Base-by-base conservation (phyloP, 1,140 invertebrate species). In the Neuroterus valhalla region DNA sequence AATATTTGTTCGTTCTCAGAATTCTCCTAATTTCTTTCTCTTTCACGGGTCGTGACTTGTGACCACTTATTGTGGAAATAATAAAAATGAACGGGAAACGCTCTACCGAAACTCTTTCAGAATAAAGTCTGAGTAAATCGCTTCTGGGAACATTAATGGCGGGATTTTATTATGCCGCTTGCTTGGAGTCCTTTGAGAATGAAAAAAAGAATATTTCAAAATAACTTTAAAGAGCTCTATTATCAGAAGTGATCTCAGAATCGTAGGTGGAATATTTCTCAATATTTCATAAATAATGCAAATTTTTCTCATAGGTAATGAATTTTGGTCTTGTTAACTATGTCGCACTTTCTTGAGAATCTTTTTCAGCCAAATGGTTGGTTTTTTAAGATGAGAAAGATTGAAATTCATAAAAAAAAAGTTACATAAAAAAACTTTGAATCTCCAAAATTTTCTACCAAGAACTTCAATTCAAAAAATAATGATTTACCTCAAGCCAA, bases 31-130 rank as follows among this genome's bases (percentile, higher is more conserved):
- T 38, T n/a, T n/a, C n/a, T 48, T 48, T 48, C n/a, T 8, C 15
- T 48, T 48, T 19, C 17, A n/a, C 46, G n/a, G 46, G 1, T 48
- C 17, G n/a, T n/a, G 8, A 17, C 17, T 48, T 17, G 46, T n/a
- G 55, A 62, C 55, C 55, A 31, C 23, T 62, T 31, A 62, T 31
- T 62, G 21, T 62, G 23, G 55, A 62, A 38, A 62, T 26, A 62
- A 62, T 62, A 62, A 62, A 62, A 62, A 62, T 38, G 23, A 31
- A 55, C 21, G 23, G 6, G 23, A 26, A 55, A 55, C 10, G 52
- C 19, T 62, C 23, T 31, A 62, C 26, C 23, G 52, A 62, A 62
- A 62, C 55, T 31, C 23, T 38, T 62, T 31, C 31, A 55, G 52
- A 55, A 62, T 62, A 31, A 31, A 12, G 23, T 14, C 14, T 5